phyloP scores from a whole-genome alignment of 2,113 vertebrate species.

The Fukomys damarensis region DNA sequence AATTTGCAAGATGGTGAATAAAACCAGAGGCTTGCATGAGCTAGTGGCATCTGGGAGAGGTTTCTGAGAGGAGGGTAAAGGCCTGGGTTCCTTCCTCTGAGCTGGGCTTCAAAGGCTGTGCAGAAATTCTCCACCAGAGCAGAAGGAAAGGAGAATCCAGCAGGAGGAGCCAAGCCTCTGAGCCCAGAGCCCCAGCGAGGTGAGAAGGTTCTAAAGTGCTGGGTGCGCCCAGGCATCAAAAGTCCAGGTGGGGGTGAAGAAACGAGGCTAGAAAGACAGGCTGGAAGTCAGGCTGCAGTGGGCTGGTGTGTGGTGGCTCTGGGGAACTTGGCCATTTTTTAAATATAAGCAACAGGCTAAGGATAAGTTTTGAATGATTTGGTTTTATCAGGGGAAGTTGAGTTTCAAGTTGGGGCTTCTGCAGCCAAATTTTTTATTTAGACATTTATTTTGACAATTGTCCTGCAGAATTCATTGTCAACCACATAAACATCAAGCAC shows the following conservation, averaged over 20 bases:
- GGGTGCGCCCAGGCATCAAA: rapidly evolving
- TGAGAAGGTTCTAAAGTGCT: not conserved
- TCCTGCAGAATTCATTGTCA: not conserved
- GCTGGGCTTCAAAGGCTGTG: not conserved
- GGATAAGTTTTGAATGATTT: not conserved
- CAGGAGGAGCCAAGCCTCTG: not conserved
- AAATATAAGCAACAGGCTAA: not conserved
- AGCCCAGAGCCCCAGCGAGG: not conserved
- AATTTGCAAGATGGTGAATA: not conserved
- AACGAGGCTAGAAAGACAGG: not conserved
- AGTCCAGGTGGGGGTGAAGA: not conserved
- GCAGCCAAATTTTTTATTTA: not conserved
- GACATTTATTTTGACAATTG: not conserved
- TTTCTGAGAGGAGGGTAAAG: not conserved
- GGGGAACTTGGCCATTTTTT: not conserved
- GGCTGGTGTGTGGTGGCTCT: rapidly evolving
- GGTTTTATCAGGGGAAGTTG: not conserved
- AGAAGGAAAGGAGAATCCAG: not conserved
- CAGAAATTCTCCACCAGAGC: not conserved
- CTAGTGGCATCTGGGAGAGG: not conserved
- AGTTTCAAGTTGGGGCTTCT: not conserved
- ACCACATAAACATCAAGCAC: not conserved
- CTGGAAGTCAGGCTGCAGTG: not conserved
- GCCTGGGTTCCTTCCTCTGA: not conserved
- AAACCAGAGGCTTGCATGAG: not conserved